A percentile compares a stretch with the other conserved stretches of the same genome.
phyloP scores from a whole-genome alignment of 2,113 vertebrate genomes.

The Loxodonta africana region DNA sequence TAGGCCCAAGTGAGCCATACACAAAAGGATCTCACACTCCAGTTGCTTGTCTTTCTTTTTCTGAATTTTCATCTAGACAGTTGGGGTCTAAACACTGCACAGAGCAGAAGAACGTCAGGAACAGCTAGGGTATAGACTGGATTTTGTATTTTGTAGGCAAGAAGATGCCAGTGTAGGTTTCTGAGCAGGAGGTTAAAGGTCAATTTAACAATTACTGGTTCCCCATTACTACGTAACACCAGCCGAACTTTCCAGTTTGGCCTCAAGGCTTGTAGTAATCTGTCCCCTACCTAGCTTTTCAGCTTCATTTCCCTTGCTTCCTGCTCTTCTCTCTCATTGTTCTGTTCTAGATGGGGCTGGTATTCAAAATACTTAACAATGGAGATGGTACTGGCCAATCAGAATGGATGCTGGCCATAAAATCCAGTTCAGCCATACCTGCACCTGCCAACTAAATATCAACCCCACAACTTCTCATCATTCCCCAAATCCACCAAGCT shows the following conservation, averaged over 20 bases:
- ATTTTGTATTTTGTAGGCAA: conserved; percentile 34
- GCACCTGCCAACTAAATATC: background rate
- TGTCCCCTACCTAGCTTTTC: background rate
- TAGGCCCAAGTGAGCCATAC: background rate
- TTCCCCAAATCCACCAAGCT: background rate
- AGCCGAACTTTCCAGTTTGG: background rate
- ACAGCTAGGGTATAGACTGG: background rate
- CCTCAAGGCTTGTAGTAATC: background rate
- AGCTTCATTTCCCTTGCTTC: background rate
- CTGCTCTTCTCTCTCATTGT: background rate
- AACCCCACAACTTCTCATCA: background rate
- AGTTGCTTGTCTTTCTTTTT: background rate
- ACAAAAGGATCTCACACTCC: background rate
- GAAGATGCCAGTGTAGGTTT: background rate
- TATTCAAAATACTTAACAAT: background rate
- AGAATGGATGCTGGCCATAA: background rate
- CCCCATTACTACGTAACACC: background rate
- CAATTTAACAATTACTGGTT: background rate
- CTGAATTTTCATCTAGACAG: background rate
- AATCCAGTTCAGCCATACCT: background rate
- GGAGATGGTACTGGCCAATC: background rate
- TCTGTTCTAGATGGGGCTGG: background rate
- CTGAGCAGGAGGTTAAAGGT: background rate
- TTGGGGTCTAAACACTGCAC: background rate
- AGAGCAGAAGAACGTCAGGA: background rate